Evolutionary conservation across 1,140 invertebrate genomes (phyloP), one percentile per base, ranked within the genome.

Genomic region (Lithobius niger): DNA sequence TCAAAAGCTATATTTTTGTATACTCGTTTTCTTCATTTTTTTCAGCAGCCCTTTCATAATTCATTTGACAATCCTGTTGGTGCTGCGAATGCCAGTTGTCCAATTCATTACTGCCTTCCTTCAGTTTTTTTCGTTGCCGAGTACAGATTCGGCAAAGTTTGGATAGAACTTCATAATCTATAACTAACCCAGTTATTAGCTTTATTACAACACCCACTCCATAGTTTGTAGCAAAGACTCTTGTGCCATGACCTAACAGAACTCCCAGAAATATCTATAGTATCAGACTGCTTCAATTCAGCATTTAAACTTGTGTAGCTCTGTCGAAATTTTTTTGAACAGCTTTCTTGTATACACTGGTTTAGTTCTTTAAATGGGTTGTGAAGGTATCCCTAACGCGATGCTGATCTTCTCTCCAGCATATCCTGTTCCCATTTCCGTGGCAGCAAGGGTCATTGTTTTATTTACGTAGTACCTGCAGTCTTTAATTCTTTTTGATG

Each of bases 11-110:
- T 48, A 56, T 13, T n/a, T 16, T 3, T 54, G 6, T 42, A 51
- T n/a, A n/a, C n/a, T n/a, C n/a, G n/a, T n/a, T n/a, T n/a, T n/a
- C 63, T 58, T 66, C 19, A 64, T 57, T 31, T n/a, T 44, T 60
- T 58, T 60, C 60, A 49, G 61, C 62, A 54, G 54, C 53, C 25
- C 60, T 28, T 36, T 31, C 36, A 45, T 55, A 49, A 45, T 59
- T 21, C 50, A 60, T 54, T 51, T 64, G 52, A 55, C 64, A 57
- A 43, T 56, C 53, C 57, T 64, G 31, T 54, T 66, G 49, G 60
- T 56, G 27, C 47, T 59, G 15, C 55, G 53, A 28, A 54, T 44
- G 13, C 51, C 18, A 2, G 58, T 52, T 18, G 28, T n/a, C 19
- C 58, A 56, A 6, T 27, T 52, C 16, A 57, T 57, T 27, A 57